These are phyloP conservation scores for Lepidocyrtinus sp. DNA, from an alignment of 2,888 invertebrate species.

Conservation along the genomic window DNA sequence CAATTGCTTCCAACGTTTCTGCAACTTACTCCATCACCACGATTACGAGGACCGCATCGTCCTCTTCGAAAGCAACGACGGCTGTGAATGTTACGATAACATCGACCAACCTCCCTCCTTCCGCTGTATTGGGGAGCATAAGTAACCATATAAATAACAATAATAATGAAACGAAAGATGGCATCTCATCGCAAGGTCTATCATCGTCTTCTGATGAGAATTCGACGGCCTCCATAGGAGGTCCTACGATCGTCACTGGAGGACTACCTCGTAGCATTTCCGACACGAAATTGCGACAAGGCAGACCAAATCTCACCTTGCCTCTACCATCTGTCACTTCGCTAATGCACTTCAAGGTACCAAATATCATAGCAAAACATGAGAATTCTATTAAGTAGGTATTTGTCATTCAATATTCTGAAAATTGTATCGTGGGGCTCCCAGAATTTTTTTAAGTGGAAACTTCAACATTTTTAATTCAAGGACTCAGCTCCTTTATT, in stretches of 20 bases:
- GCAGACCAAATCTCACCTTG: constrained; percentile 72
- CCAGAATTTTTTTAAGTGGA: no score
- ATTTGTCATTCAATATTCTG: no score
- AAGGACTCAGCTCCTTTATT: no score
- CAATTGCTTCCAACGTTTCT: background rate
- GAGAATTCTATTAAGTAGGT: no score
- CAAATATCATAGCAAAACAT: no score
- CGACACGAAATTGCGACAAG: constrained; percentile 72
- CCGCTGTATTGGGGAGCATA: constrained; percentile 9
- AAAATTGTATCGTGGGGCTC: no score
- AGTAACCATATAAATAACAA: constrained; percentile 11
- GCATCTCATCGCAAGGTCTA: constrained; percentile 32
- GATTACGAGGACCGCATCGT: constrained; percentile 14
- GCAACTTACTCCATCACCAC: constrained; percentile 33
- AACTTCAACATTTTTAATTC: no score
- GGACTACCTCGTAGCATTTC: constrained; percentile 72
- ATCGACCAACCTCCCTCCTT: background rate
- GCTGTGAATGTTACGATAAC: constrained; percentile 30
- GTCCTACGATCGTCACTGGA: constrained; percentile 1
- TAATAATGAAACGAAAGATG: constrained; percentile 39
- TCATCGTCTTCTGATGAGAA: constrained; percentile 53
- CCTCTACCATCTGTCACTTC: constrained; percentile 72
- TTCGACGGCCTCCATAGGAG: constrained; percentile 54
- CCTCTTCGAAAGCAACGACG: background rate
- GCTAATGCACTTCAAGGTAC: constrained; percentile 73